Evolutionary conservation across 2,888 invertebrate genomes (phyloP).

Genomic region (Lucinisca nassula): DNA sequence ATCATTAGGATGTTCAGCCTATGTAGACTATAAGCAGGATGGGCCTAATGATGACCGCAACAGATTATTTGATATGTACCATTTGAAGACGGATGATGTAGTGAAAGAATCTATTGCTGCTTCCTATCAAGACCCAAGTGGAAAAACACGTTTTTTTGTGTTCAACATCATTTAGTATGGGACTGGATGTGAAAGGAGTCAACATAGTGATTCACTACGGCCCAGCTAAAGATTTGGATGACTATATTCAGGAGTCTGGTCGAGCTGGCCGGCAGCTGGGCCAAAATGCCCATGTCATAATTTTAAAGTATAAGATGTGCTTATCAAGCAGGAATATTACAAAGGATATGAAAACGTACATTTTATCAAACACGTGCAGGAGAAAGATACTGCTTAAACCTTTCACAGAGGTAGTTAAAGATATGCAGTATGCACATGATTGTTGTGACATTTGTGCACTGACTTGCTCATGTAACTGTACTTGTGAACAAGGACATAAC

Average conservation of each 20-base stretch:
- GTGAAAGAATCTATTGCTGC: slow-evolving; percentile 14
- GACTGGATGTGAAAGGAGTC: slow-evolving; percentile 45
- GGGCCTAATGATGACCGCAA: slow-evolving; percentile 38
- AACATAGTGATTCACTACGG: slow-evolving; percentile 44
- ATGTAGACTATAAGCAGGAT: slow-evolving; percentile 7
- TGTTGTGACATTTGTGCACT: not conserved
- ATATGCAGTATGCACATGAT: not conserved
- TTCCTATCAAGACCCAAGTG: slow-evolving; percentile 24
- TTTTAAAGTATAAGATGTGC: slow-evolving; percentile 31
- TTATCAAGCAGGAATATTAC: slow-evolving; percentile 39
- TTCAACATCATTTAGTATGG: slow-evolving; percentile 56
- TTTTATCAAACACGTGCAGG: not conserved
- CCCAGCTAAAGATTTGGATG: slow-evolving; percentile 33
- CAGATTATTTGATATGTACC: slow-evolving; percentile 41
- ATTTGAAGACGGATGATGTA: slow-evolving; percentile 38
- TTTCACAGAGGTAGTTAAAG: not conserved
- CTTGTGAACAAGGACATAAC: too few species aligned
- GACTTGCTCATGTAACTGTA: not conserved
- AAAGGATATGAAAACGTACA: slow-evolving; percentile 26
- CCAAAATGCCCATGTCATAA: slow-evolving; percentile 22
- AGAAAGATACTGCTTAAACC: not conserved
- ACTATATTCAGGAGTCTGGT: slow-evolving; percentile 48
- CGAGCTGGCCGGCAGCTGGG: slow-evolving; percentile 46
- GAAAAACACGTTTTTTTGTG: slow-evolving; percentile 41
- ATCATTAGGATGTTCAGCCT: slow-evolving; percentile 7